A percentile compares a stretch with the other conserved stretches of the same genome.
Evolutionary conservation across 1,140 invertebrate species (phyloP).

Genomic region (Philopotamus ludificatus): DNA sequence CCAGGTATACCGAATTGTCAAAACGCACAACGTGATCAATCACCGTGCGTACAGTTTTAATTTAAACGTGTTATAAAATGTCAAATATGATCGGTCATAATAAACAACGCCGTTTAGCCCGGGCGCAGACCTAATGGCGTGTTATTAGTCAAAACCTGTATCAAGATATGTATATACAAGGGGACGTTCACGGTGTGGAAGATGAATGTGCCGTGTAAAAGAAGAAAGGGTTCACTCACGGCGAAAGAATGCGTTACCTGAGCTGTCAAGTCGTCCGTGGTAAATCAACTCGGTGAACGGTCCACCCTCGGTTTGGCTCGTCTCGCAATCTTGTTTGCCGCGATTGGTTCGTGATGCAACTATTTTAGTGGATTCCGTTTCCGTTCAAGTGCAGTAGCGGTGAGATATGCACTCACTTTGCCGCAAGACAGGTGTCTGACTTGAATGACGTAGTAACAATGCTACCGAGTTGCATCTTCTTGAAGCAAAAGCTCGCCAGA

Average conservation of each 20-base stretch:
- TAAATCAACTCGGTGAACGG: too few relatives aligned
- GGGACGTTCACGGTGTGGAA: neutral
- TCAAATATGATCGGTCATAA: neutral
- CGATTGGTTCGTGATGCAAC: too few relatives aligned
- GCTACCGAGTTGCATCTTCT: too few relatives aligned
- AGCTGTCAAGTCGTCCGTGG: too few relatives aligned
- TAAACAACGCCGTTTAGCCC: neutral
- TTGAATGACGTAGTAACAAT: slow-evolving; percentile 8
- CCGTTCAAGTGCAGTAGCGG: neutral
- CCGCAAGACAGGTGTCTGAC: neutral
- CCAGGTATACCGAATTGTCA: too few relatives aligned
- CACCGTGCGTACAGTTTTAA: neutral
- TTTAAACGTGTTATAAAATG: neutral
- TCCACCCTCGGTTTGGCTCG: too few relatives aligned
- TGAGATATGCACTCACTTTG: slow-evolving; percentile 13
- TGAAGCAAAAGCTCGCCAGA: neutral
- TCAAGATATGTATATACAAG: neutral
- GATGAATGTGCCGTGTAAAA: neutral
- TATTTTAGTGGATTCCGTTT: too few relatives aligned
- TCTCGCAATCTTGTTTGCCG: too few relatives aligned
- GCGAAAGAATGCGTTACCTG: neutral
- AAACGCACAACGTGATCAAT: neutral
- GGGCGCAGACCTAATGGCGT: neutral
- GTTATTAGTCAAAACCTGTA: neutral
- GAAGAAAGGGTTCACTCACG: neutral